Base-by-base conservation (phyloP, 2,113 vertebrate species). In the Suncus etruscus region DNA sequence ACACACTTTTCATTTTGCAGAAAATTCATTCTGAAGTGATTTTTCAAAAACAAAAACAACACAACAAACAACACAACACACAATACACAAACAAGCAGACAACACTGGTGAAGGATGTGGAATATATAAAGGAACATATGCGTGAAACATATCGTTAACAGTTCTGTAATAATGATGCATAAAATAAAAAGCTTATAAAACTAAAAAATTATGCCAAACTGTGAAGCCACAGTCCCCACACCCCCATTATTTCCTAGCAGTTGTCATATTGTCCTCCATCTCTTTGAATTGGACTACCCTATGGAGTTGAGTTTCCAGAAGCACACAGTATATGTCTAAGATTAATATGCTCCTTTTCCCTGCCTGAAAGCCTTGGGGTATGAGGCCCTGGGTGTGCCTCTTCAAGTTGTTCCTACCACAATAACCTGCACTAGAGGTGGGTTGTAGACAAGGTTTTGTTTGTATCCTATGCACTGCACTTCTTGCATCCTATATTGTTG, bases 21-120 rank as follows among this genome's bases (percentile, higher is more conserved):
- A 69, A 86, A 79, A 73, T 45, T 87, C 16, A 50, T 54, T 47
- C 73, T 63, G 86, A 39, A 91, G 65, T 1, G 89, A 69, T 12
- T 54, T 54, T 54, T 54, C 18, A 39, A 39, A 39, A 39, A 54
- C 12, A 54, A 54, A 54, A 54, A 14, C 12, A 54, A 54, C 1
- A 15, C 18, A 14, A 54, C 12, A 54, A 54, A 15, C 54, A 54
- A 14, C 3, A 14, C 9, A 54, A 10, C 11, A 39, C 39, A 39
- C 39, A 39, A 39, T 39, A 39, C 39, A 5, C 39, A 39, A 39
- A 39, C 39, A 39, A 39, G 39, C 39, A 39, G 39, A 39, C 39
- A 39, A 39, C 39, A 39, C 11, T 54, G 54, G 18, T 54, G 54
- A 54, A 54, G 54, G 54, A 16, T 54, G 12, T 54, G 54, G 54